Percentiles rank a stretch among this genome's conserved stretches.
Evolutionary conservation across 2,797 vertebrate genomes (phyloP).

Genomic region (Podargus strigoides): DNA sequence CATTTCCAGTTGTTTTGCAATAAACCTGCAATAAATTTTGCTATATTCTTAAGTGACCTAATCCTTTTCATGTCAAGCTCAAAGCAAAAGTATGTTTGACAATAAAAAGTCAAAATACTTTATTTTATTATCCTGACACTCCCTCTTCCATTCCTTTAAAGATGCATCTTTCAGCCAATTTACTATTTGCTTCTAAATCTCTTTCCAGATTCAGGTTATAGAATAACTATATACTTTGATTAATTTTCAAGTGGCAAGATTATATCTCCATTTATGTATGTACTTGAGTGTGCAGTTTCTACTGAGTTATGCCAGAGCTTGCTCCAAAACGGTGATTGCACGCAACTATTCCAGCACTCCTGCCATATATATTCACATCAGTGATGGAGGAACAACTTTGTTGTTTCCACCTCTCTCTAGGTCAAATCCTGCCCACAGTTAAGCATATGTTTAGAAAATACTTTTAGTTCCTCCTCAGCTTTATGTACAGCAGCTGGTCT

Average conservation of each 20-base stretch:
- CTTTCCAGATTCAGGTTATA: background rate
- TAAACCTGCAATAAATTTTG: background rate
- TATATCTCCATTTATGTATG: background rate
- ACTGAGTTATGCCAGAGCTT: background rate
- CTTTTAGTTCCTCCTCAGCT: background rate
- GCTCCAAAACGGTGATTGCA: background rate
- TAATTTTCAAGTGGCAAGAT: background rate
- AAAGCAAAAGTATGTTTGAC: slow-evolving; percentile 3
- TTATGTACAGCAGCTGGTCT: background rate
- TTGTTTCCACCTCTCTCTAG: background rate
- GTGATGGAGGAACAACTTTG: background rate
- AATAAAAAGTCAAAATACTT: background rate
- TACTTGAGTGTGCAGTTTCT: background rate
- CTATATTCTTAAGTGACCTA: background rate
- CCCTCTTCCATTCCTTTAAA: background rate
- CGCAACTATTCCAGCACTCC: background rate
- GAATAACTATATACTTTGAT: background rate
- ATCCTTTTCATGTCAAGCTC: background rate
- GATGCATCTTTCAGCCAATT: background rate
- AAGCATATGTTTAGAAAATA: background rate
- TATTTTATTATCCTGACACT: background rate
- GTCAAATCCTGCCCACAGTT: background rate
- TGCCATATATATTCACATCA: background rate
- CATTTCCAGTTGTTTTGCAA: slow-evolving; percentile 6
- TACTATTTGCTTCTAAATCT: background rate